Conservation (phyloP, 1,140 invertebrate genomes). For the Caenorhabditis latens region DNA sequence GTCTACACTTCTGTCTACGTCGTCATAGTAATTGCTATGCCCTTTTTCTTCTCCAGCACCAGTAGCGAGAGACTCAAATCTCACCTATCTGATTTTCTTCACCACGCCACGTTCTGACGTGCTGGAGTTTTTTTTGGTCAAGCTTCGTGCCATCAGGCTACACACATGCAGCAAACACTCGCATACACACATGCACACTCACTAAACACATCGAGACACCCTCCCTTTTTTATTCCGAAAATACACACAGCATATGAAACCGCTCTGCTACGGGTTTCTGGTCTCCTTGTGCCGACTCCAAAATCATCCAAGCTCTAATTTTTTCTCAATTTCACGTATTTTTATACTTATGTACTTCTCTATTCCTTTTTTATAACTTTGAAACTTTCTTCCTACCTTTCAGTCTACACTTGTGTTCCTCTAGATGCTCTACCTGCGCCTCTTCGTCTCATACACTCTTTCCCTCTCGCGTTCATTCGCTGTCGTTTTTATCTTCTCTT, state of each 20-base stretch:
- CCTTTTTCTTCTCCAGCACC: background rate
- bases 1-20: too few species aligned
- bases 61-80: background rate
- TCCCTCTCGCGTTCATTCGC: conserved; percentile 32
- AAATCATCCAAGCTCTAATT: conserved; percentile 1
- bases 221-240: conserved; percentile 52
- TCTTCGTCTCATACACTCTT: conserved; percentile 39
- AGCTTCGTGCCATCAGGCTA: conserved; percentile 46
- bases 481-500: conserved; percentile 37
- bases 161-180: conserved; percentile 46
- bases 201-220: conserved; percentile 54
- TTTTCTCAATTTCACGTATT: background rate
- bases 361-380: background rate
- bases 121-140: conserved; percentile 4
- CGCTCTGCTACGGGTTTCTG: conserved; percentile 15
- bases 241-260: conserved; percentile 50
- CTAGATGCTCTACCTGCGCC: background rate
- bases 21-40: too few species aligned
- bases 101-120: conserved; percentile 10
- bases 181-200: conserved; percentile 52
- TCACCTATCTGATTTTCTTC: background rate
- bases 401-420: background rate
- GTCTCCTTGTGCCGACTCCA: background rate
- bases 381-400: too few species aligned
- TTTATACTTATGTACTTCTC: background rate